Base-by-base conservation (phyloP, 2,888 invertebrate species). In the Strigamia transsilvanica region DNA sequence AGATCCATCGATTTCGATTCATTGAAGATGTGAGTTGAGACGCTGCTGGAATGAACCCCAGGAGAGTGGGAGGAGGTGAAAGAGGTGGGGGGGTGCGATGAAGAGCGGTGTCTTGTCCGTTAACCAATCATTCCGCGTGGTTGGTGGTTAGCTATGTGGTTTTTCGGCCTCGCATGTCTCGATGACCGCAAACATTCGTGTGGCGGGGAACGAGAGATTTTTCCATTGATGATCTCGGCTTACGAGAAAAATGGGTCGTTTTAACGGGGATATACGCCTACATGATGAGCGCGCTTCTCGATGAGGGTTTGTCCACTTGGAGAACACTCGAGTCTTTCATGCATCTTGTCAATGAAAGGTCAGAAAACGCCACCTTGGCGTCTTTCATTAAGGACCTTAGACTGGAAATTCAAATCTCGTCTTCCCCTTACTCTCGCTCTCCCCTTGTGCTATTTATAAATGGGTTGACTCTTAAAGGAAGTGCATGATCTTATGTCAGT, bases 81-180 rank as follows among this genome's bases (percentile, higher is more conserved):
- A 23, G 18, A 61, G 23, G 61, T n/a, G n/a, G n/a, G n/a, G 51
- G 51, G 51, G 3, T 7, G 34, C 7, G 34, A 5, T 5, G 34
- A 34, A 5, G n/a, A 12, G 51, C n/a, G 5, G n/a, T 51, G 51
- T 9, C 51, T 51, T 12, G 15, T 51, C 51, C 51, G 18, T 61
- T 61, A 18, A 61, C 61, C 61, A 61, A 61, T 61, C 61, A 61
- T 61, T 61, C n/a, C 18, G 61, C 61, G 61, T 61, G 61, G 61
- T 61, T 61, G 61, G 61, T 61, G 61, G 61, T 61, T 61, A 61
- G 61, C 61, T 61, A 61, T 61, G 61, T 61, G 61, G 61, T 61
- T 61, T 61, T 61, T 23, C 3, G 18, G 23, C n/a, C 21, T 61
- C 61, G 21, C 18, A 5, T 6, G 18, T 61, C 61, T n/a, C 18